Conservation (phyloP, 2,888 invertebrate species). For the Iphiclides podalirius region DNA sequence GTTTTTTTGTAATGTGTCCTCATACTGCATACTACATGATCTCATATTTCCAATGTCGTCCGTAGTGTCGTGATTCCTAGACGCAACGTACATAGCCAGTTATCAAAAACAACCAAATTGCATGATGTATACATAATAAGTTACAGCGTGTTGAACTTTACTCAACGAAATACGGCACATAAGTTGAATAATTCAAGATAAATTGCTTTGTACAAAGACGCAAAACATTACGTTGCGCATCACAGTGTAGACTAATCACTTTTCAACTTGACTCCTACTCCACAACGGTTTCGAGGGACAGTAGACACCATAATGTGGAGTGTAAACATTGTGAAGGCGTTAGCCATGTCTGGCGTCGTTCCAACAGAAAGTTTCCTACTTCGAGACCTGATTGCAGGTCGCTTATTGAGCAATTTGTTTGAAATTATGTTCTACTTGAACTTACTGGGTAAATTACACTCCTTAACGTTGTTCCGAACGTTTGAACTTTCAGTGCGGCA, state of each 20-base stretch:
- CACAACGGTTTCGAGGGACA: background rate
- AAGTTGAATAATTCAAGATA: too few relatives aligned
- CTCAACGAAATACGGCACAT: too few relatives aligned
- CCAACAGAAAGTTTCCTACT: conserved; percentile 56
- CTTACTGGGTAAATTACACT: conserved; percentile 27
- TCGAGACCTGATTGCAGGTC: conserved; percentile 51
- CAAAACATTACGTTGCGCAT: background rate
- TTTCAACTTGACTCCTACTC: background rate
- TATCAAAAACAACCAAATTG: too few relatives aligned
- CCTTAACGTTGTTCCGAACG: conserved; percentile 33
- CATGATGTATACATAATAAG: too few relatives aligned
- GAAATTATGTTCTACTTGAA: conserved; percentile 16
- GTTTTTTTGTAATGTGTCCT: too few relatives aligned
- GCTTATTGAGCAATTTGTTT: conserved; percentile 24
- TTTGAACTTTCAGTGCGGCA: background rate
- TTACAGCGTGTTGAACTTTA: too few relatives aligned
- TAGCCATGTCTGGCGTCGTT: conserved; percentile 45
- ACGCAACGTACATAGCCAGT: too few relatives aligned
- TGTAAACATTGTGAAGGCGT: conserved; percentile 28
- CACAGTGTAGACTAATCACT: background rate
- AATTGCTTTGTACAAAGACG: too few relatives aligned
- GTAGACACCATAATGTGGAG: conserved; percentile 1
- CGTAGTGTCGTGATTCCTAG: too few relatives aligned
- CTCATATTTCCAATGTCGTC: too few relatives aligned
- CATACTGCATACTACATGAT: too few relatives aligned